Evolutionary conservation across 2,888 invertebrate genomes (phyloP).

Genomic region (Xylota sylvarum): DNA sequence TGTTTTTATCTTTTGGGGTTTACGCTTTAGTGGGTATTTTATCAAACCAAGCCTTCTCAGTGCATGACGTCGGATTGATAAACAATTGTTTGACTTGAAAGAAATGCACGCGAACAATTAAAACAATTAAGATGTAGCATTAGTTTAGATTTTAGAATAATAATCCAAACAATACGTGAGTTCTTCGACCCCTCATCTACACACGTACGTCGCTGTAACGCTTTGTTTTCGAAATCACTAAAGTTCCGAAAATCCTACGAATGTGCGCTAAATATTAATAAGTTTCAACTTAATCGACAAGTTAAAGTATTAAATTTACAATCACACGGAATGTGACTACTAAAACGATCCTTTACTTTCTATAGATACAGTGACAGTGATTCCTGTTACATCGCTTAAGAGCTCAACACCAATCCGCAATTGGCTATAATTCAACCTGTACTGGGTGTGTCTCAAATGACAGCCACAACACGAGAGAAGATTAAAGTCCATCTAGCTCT

Average conservation of each 20-base stretch:
- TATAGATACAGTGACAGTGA: neutral
- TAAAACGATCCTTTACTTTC: conserved; percentile 3
- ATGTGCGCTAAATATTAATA: conserved; percentile 23
- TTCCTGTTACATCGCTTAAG: neutral
- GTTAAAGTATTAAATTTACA: neutral
- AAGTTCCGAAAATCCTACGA: conserved; percentile 5
- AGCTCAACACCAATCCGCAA: neutral
- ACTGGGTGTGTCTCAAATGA: conserved; percentile 42
- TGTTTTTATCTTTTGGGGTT: conserved; percentile 33
- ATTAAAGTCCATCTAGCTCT: conserved; percentile 28
- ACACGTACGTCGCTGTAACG: neutral
- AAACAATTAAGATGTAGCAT: neutral
- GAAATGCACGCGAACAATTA: neutral
- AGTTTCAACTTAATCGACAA: conserved; percentile 1
- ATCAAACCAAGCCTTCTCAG: conserved; percentile 14
- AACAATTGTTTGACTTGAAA: conserved; percentile 1
- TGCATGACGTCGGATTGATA: conserved; percentile 8
- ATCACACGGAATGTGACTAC: neutral
- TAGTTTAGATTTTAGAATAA: neutral
- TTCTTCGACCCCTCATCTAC: conserved; percentile 1
- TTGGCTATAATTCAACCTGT: conserved; percentile 16
- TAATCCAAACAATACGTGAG: neutral
- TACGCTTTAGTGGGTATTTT: conserved; percentile 7
- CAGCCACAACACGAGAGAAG: neutral
- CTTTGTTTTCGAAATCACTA: neutral